A percentile compares a stretch with the other conserved stretches of the same genome.
Conservation (phyloP, 2,888 invertebrate genomes). For the Andrena haemorrhoa region DNA sequence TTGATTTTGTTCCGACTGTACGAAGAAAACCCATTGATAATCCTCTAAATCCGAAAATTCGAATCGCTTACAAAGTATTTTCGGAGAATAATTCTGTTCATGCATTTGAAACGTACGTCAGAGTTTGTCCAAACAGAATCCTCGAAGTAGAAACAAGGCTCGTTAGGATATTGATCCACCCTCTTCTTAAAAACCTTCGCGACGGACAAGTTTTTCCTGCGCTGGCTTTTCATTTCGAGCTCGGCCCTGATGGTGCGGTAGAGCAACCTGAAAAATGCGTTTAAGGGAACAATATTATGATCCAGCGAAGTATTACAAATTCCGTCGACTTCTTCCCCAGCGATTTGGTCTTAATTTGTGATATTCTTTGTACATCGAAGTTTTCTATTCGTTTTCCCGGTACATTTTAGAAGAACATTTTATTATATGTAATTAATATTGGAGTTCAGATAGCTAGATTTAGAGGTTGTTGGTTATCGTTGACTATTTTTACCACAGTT, state of each 20-base stretch:
- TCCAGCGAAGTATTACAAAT: not conserved
- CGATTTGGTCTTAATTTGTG: too few species aligned
- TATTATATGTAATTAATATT: too few species aligned
- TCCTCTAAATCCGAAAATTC: not conserved
- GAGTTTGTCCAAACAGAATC: conserved; percentile 89
- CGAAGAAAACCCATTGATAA: not conserved
- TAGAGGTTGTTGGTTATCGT: too few species aligned
- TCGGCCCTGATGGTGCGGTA: conserved; percentile 87
- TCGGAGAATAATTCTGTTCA: not conserved
- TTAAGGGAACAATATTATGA: not conserved
- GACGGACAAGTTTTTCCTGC: conserved; percentile 87
- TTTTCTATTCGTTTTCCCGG: too few species aligned
- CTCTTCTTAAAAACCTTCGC: conserved; percentile 88
- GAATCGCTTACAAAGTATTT: not conserved
- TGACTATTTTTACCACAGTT: too few species aligned
- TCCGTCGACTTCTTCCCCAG: not conserved
- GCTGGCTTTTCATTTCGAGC: conserved; percentile 86
- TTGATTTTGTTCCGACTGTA: not conserved
- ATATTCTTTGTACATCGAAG: too few species aligned
- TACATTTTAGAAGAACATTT: too few species aligned
- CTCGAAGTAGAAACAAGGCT: conserved; percentile 89
- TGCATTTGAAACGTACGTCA: conserved; percentile 85
- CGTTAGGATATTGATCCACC: conserved; percentile 87
- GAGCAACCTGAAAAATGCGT: conserved; percentile 86
- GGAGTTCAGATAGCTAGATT: too few species aligned